Evolutionary conservation across 2,888 invertebrate species (phyloP), one percentile per base, ranked within the genome.

Genomic region (Meliscaeva auricollis): DNA sequence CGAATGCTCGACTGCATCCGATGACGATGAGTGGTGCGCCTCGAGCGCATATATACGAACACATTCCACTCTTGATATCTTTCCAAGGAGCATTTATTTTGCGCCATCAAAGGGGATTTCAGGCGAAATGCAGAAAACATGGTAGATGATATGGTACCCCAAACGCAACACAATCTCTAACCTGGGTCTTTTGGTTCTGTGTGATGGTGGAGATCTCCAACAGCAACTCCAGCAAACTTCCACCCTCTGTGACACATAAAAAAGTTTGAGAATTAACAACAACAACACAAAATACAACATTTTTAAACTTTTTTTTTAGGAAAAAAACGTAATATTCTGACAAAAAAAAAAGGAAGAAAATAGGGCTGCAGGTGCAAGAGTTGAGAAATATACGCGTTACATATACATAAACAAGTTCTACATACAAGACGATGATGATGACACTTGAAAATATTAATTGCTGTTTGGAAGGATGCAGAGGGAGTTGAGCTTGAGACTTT

Each of bases 371-470:
- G 62, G 81, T 79, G 84, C 72, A 81, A 35, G 66, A 69, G 73
- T 62, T 35, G 64, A 68, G 73, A 76, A 73, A 54, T 30, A 46
- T 9, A 11, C 8, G 8, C 35, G 35, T n/a, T n/a, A 9, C 11
- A 38, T 26, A 17, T 44, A 46, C 30, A 54, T 46, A 38, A 5
- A 38, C 35, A 38, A 38, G 35, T 5, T n/a, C n/a, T n/a, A n/a
- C n/a, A 7, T 38, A 46, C 66, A 60, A 60, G 72, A 85, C 60
- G 73, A 81, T 78, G 74, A 64, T 73, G 73, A 81, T 85, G 76
- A 69, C 81, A 85, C 85, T 85, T 85, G 76, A 85, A 81, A 81
- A 77, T 85, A 85, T 85, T 85, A 85, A 85, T 85, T 85, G 85
- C 85, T 85, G 81, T 76, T 85, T 73, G 68, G 56, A 77, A 64